Conservation (phyloP, 1,140 invertebrate genomes). For the Anoplophora glabripennis region DNA sequence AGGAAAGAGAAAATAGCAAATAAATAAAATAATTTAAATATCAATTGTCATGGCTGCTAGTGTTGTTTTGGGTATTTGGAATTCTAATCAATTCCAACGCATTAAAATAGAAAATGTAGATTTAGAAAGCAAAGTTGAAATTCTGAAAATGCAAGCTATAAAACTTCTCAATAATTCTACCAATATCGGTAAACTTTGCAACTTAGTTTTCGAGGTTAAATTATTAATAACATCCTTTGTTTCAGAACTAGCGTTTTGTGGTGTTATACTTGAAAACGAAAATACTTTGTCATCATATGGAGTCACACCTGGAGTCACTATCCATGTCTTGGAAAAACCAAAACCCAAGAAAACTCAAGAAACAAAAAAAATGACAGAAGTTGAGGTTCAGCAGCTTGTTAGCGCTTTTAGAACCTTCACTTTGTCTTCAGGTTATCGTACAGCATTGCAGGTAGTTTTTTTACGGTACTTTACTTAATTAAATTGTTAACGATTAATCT, state of each 20-base stretch:
- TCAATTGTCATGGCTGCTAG: slow-evolving; percentile 16
- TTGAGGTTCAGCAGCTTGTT: slow-evolving; percentile 49
- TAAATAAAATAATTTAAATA: no score
- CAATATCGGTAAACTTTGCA: slow-evolving; percentile 41
- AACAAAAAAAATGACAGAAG: slow-evolving; percentile 46
- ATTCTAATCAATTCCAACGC: slow-evolving; percentile 40
- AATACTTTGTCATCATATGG: slow-evolving; percentile 51
- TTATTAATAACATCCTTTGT: slow-evolving; percentile 21
- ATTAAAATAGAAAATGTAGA: slow-evolving; percentile 53
- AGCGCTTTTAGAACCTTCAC: slow-evolving; percentile 52
- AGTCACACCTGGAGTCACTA: slow-evolving; percentile 53
- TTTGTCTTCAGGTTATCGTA: slow-evolving; percentile 50
- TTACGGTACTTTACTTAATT: slow-evolving; percentile 2
- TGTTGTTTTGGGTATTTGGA: slow-evolving; percentile 27
- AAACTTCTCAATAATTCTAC: slow-evolving; percentile 50
- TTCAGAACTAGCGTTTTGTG: slow-evolving; percentile 56
- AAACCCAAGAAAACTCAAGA: slow-evolving; percentile 37
- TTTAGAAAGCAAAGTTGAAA: slow-evolving; percentile 53
- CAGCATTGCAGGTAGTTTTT: slow-evolving; percentile 51
- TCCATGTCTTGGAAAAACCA: slow-evolving; percentile 55
- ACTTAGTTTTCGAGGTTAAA: not conserved
- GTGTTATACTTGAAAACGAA: slow-evolving; percentile 54
- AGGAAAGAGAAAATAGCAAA: no score
- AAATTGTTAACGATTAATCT: slow-evolving; percentile 8
- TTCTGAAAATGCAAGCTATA: slow-evolving; percentile 50